A percentile compares a stretch with the other conserved stretches of the same genome.
phyloP scores from a whole-genome alignment of 2,888 invertebrate species.

The Melanostoma mellinum region DNA sequence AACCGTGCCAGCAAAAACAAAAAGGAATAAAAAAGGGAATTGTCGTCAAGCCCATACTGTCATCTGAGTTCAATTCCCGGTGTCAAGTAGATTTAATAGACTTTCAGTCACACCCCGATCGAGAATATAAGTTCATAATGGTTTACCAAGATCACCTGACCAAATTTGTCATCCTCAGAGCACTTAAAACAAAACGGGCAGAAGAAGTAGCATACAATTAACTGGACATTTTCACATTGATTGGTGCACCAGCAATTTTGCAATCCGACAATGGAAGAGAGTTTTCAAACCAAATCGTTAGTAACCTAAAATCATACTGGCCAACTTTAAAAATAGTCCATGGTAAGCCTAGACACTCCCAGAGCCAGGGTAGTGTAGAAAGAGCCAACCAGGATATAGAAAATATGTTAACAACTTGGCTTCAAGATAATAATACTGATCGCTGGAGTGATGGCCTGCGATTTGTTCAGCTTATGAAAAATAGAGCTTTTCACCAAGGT shows the following conservation, averaged over 20 bases:
- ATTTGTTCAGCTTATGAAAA: conserved; percentile 78
- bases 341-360: conserved; percentile 76
- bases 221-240: not conserved
- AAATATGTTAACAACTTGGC: conserved; percentile 11
- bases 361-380: not conserved
- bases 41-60: too few relatives aligned
- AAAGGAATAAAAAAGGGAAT: too few relatives aligned
- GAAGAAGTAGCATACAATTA: not conserved
- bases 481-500: conserved; percentile 77
- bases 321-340: conserved; percentile 81
- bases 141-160: not conserved
- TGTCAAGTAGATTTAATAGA: not conserved
- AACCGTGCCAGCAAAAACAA: too few relatives aligned
- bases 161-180: conserved; percentile 2
- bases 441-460: conserved; percentile 4
- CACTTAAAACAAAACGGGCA: not conserved
- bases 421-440: conserved; percentile 8
- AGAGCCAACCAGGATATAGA: conserved; percentile 20
- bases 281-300: conserved; percentile 2
- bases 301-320: not conserved
- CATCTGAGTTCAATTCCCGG: not conserved
- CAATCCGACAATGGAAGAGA: not conserved
- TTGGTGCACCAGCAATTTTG: conserved; percentile 5
- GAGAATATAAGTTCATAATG: not conserved
- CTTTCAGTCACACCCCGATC: conserved; percentile 1